Percentiles rank a stretch among this genome's conserved stretches.
phyloP scores from a whole-genome alignment of 1,140 invertebrate species.

The Argopecten irradians region DNA sequence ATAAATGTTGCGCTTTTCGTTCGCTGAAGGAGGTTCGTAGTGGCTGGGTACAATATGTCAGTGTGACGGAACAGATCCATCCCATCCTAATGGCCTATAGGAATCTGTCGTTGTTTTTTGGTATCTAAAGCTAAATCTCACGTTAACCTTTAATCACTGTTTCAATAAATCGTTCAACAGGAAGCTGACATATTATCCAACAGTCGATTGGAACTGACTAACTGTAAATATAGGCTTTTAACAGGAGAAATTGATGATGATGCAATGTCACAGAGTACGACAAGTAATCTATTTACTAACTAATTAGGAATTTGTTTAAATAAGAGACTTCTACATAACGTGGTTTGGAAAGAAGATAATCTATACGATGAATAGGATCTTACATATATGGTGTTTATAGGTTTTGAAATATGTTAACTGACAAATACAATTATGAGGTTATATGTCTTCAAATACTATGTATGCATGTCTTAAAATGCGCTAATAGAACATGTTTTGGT shows the following conservation, averaged over 20 bases:
- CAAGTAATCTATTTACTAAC: neutral
- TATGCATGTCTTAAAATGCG: no score
- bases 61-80: neutral
- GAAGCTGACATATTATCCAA: neutral
- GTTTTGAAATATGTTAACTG: neutral
- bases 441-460: no score
- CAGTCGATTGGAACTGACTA: neutral
- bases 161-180: neutral
- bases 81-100: neutral
- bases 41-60: neutral
- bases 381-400: neutral
- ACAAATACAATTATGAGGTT: no score
- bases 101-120: slow-evolving; percentile 10
- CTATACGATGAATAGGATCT: neutral
- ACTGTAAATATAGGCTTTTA: neutral
- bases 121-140: neutral
- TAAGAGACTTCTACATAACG: neutral
- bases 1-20: no score
- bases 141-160: neutral
- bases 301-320: neutral
- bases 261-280: neutral
- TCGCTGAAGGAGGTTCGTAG: neutral
- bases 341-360: neutral
- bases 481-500: no score
- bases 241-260: neutral